Conservation (phyloP, 2,888 invertebrate genomes). For the Diaprepes abbreviatus region DNA sequence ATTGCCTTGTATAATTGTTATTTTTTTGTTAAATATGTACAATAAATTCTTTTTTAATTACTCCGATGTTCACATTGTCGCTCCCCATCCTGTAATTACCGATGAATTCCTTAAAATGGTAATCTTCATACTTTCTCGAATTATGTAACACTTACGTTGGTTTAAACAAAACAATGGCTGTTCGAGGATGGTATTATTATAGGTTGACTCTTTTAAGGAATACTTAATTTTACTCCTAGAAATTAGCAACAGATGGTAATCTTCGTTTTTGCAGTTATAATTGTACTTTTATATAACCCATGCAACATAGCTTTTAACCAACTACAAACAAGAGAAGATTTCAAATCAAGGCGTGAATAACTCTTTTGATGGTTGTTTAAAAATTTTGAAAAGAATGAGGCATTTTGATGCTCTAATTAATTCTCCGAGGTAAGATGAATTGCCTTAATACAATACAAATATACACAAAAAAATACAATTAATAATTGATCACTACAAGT, state of each 20-base stretch:
- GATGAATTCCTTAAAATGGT: slow-evolving; percentile 20
- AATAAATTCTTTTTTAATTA: slow-evolving; percentile 27
- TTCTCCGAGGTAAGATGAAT: too few species aligned
- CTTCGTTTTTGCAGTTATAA: too few species aligned
- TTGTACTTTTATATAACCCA: too few species aligned
- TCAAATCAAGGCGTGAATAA: too few species aligned
- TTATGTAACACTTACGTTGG: slow-evolving; percentile 13
- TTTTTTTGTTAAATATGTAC: slow-evolving; percentile 26
- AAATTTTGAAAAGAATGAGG: too few species aligned
- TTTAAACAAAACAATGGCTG: slow-evolving; percentile 9
- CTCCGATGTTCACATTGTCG: slow-evolving; percentile 9
- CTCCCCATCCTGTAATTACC: slow-evolving; percentile 14
- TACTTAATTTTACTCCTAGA: neutral
- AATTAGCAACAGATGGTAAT: neutral
- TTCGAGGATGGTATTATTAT: neutral
- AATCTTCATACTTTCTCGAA: slow-evolving; percentile 25
- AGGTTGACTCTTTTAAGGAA: neutral
- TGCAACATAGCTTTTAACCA: too few species aligned
- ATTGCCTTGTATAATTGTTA: slow-evolving; percentile 26
- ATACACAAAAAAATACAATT: too few species aligned
- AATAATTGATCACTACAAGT: too few species aligned
- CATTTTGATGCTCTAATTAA: too few species aligned
- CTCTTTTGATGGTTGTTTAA: too few species aligned
- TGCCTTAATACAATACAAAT: too few species aligned
- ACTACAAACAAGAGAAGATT: too few species aligned